Base-by-base conservation (phyloP, 2,113 vertebrate genomes). In the Heloderma charlesbogerti region DNA sequence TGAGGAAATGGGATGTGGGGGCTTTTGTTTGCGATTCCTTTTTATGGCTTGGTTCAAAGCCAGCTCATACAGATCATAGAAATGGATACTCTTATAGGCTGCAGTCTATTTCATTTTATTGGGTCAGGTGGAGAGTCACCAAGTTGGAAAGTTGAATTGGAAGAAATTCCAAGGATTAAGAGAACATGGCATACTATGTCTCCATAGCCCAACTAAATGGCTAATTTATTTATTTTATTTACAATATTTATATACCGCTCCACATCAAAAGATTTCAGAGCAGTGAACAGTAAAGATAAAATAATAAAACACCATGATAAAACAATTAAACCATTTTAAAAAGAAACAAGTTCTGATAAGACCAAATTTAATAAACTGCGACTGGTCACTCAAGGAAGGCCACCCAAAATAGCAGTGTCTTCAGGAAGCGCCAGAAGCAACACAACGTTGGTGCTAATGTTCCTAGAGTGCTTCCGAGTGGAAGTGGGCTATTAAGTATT, bases 141-240 rank as follows among this genome's bases (percentile, higher is more conserved):
- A 3, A 84, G 43, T 80, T 7, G 88, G 0, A 0, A 90, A 75
- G 31, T 10, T 48, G 0, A 78, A 91, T 84, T 88, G 89, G 74
- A 90, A n/a, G 20, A 22, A 16, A 34, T 79, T 51, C 82, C 87
- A 57, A 92, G 6, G 88, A 67, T 5, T 22, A 63, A 83, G 27
- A 13, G 51, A 85, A 0, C 0, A 0, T 0, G 72, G 43, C 0
- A 5, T 60, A 77, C n/a, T 22, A 0, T 6, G 2, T 0, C 0
- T 37, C 10, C 3, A n/a, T 88, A 77, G 34, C 18, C 72, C 18
- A 86, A 34, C 63, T 0, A 0, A 1, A 2, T 4, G 51, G 15
- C 74, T 54, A 18, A 81, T 29, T 34, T 45, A n/a, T n/a, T n/a
- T n/a, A n/a, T n/a, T n/a, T n/a, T n/a, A n/a, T n/a, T n/a, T n/a